Percentiles rank a stretch among this genome's conserved stretches.
Evolutionary conservation across 2,888 invertebrate genomes (phyloP).

Genomic region (Acanthopleura granulata): DNA sequence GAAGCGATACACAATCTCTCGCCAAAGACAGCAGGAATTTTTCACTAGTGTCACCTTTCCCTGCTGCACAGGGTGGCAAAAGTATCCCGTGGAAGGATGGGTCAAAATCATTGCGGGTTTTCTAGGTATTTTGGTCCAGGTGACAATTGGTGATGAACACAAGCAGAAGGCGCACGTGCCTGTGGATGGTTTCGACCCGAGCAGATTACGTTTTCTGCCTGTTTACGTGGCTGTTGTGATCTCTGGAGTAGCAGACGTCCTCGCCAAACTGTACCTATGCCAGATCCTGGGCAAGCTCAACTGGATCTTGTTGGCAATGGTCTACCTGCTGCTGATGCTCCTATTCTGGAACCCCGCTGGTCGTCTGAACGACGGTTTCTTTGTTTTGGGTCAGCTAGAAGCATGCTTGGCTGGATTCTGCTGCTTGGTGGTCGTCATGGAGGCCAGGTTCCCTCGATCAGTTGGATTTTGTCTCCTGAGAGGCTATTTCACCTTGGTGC

Average conservation of each 20-base stretch:
- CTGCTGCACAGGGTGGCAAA: neutral
- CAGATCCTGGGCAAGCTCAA: neutral
- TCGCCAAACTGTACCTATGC: neutral
- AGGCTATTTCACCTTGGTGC: conserved; percentile 25
- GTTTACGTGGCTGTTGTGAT: neutral
- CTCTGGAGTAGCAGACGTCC: neutral
- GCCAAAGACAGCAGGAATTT: neutral
- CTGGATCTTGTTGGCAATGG: neutral
- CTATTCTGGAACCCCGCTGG: neutral
- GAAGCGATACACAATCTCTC: neutral
- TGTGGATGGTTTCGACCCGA: neutral
- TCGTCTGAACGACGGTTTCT: neutral
- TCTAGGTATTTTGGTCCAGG: neutral
- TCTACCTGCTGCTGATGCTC: neutral
- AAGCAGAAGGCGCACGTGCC: neutral
- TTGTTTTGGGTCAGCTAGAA: neutral
- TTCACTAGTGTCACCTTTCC: neutral
- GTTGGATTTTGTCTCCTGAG: conserved; percentile 4
- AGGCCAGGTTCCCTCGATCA: neutral
- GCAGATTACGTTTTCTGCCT: neutral
- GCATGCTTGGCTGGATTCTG: neutral
- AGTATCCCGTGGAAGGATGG: neutral
- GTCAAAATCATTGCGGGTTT: neutral
- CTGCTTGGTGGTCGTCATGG: neutral
- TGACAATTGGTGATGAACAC: neutral